Conservation (phyloP, 2,113 vertebrate genomes). For the Tachuris rubrigastra region DNA sequence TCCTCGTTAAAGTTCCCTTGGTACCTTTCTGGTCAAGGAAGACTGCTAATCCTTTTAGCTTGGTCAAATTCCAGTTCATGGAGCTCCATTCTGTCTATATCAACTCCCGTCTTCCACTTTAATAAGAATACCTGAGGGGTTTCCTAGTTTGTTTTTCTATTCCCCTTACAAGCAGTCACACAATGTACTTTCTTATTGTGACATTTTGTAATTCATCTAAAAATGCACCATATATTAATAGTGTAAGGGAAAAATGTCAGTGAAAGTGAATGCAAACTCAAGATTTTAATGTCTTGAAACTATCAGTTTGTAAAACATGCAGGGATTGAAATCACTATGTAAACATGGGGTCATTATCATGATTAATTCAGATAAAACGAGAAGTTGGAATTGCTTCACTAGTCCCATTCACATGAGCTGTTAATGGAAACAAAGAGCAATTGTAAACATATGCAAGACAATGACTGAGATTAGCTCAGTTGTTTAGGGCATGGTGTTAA, state of each 20-base stretch:
- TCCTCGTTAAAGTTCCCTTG: conserved; percentile 37
- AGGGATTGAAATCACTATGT: neutral
- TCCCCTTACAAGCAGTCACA: neutral
- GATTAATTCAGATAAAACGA: neutral
- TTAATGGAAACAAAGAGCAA: neutral
- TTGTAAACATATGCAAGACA: neutral
- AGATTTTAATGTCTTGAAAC: neutral
- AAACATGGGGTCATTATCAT: neutral
- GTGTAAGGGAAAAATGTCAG: neutral
- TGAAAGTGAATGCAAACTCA: neutral
- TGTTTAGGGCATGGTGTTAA: neutral
- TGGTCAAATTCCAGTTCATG: conserved; percentile 40
- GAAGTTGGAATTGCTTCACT: neutral
- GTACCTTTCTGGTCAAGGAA: neutral
- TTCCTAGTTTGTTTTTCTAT: neutral
- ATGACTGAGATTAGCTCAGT: neutral
- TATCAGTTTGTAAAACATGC: neutral
- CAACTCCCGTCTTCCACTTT: neutral
- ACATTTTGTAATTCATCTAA: neutral
- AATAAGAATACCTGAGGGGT: neutral
- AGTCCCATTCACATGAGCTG: neutral
- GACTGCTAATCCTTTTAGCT: conserved; percentile 35
- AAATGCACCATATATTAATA: neutral
- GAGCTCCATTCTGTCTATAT: neutral
- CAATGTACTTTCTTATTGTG: neutral